Percentiles rank a stretch among this genome's conserved stretches.
Evolutionary conservation across 2,797 vertebrate genomes (phyloP).

Genomic region (Rhynchotus rufescens): DNA sequence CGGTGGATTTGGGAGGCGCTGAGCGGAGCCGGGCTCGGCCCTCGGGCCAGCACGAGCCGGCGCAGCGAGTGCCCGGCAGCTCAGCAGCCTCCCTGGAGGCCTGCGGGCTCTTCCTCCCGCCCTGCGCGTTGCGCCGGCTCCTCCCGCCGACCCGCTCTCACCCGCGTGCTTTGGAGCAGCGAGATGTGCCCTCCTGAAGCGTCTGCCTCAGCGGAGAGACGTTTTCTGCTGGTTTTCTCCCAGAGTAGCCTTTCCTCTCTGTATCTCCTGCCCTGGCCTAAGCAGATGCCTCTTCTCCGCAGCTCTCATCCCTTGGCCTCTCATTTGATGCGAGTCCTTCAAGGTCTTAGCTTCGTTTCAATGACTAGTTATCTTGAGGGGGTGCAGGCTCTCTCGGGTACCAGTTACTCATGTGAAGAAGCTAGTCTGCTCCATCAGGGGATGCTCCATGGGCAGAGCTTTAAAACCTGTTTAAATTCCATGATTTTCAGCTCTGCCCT

Average conservation of each 20-base stretch:
- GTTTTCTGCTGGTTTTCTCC: background rate
- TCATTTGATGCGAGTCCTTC: background rate
- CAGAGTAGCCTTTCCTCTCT: background rate
- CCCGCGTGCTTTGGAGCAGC: background rate
- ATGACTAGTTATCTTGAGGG: background rate
- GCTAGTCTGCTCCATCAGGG: background rate
- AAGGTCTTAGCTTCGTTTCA: background rate
- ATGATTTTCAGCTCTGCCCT: background rate
- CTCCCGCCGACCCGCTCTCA: background rate
- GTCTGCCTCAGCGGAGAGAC: background rate
- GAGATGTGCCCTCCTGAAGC: background rate
- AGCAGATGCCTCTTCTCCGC: background rate
- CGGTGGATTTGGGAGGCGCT: background rate
- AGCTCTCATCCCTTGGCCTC: background rate
- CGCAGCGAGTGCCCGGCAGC: background rate
- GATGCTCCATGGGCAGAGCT: background rate
- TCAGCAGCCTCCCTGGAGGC: background rate
- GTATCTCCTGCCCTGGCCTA: background rate
- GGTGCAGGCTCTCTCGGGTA: background rate
- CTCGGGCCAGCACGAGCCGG: fast-evolving
- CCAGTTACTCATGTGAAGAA: background rate
- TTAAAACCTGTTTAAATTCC: background rate
- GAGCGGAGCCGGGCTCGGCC: background rate
- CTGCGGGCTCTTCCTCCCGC: background rate
- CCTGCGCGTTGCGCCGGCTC: background rate